phyloP scores from a whole-genome alignment of 2,797 vertebrate genomes.

The Malacoraja senta region DNA sequence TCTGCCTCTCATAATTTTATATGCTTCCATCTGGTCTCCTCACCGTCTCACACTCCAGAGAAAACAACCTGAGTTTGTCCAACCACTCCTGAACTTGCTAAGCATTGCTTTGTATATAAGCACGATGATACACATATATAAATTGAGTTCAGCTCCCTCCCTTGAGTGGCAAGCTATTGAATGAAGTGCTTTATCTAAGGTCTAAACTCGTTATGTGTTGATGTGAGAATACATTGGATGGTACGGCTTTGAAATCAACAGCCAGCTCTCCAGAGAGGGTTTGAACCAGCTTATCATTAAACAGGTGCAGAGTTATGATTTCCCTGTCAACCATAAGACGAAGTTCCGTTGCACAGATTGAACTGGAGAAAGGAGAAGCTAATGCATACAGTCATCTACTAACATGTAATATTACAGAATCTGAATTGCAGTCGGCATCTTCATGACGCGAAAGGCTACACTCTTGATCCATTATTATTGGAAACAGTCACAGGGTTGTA shows the following conservation, averaged over 20 bases:
- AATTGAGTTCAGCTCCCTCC: neutral
- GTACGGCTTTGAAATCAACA: neutral
- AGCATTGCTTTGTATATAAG: neutral
- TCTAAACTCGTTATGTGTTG: neutral
- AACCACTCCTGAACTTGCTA: neutral
- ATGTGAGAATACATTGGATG: neutral
- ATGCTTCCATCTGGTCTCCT: no score
- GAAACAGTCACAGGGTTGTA: no score
- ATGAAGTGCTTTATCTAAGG: neutral
- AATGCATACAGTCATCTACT: neutral
- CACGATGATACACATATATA: neutral
- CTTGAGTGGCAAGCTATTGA: neutral
- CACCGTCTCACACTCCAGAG: no score
- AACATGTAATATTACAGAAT: neutral
- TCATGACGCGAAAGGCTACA: neutral
- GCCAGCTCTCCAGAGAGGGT: neutral
- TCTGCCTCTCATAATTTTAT: no score
- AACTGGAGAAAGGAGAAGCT: neutral
- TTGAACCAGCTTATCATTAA: slow-evolving; percentile 4
- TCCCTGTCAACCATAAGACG: neutral
- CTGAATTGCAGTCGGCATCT: neutral
- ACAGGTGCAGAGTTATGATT: neutral
- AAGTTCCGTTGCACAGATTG: neutral
- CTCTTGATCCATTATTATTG: neutral
- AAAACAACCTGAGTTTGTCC: no score